phyloP scores from a whole-genome alignment of 2,888 invertebrate species.

The Subacronicta megacephala region DNA sequence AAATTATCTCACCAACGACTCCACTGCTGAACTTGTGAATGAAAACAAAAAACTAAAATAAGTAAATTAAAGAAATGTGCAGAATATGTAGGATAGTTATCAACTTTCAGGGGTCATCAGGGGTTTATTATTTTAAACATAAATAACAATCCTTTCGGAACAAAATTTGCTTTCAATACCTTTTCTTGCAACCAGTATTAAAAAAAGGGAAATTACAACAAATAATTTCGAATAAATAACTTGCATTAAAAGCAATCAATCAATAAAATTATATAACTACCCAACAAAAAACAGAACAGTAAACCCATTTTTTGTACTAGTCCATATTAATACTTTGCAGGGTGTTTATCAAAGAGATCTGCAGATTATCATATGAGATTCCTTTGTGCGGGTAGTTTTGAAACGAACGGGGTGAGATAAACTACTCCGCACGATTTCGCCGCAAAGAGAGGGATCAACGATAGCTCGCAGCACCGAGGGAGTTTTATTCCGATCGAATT shows the following conservation, averaged over 20 bases:
- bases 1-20: too few species aligned
- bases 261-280: background rate
- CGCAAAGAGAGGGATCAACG: conserved; percentile 87
- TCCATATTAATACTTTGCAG: conserved; percentile 51
- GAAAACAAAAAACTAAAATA: too few species aligned
- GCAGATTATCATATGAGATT: conserved; percentile 82
- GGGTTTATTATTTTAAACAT: too few species aligned
- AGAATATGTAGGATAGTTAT: too few species aligned
- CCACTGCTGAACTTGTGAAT: too few species aligned
- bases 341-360: conserved; percentile 69
- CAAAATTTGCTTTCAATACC: too few species aligned
- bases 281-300: conserved; percentile 13
- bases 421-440: conserved; percentile 84
- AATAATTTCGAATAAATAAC: background rate
- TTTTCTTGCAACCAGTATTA: too few species aligned
- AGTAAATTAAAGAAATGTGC: too few species aligned
- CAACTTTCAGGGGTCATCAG: too few species aligned
- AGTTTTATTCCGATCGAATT: conserved; percentile 86
- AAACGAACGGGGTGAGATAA: conserved; percentile 80
- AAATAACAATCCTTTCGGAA: too few species aligned
- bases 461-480: conserved; percentile 68
- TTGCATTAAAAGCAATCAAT: background rate
- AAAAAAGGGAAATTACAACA: too few species aligned
- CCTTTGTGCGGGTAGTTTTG: conserved; percentile 74
- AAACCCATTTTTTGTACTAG: conserved; percentile 4